Conservation (phyloP, 1,140 invertebrate genomes). For the Nasonia longicornis region DNA sequence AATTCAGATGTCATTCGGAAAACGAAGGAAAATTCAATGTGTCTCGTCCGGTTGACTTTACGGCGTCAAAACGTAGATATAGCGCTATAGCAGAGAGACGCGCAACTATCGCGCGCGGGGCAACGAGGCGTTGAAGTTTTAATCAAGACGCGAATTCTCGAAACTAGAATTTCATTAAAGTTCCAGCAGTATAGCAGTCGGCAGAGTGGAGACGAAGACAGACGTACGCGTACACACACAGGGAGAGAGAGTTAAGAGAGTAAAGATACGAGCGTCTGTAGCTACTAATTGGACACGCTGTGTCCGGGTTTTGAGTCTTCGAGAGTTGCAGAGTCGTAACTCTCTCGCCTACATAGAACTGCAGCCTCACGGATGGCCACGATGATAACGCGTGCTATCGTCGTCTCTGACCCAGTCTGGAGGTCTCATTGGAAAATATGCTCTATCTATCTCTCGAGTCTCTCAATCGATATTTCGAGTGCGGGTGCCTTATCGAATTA, state of each 20-base stretch:
- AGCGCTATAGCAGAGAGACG: neutral
- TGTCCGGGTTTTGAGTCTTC: conserved; percentile 19
- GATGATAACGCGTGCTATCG: neutral
- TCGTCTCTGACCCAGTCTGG: neutral
- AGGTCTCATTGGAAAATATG: no score
- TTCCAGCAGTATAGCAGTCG: conserved; percentile 22
- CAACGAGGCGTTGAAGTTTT: conserved; percentile 48
- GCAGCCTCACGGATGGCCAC: no score
- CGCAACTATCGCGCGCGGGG: neutral
- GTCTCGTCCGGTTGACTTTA: neutral
- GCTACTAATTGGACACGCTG: conserved; percentile 31
- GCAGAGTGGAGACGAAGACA: neutral
- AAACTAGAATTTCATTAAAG: conserved; percentile 55
- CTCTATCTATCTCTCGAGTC: no score
- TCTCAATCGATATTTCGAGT: no score
- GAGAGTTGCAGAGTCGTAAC: neutral
- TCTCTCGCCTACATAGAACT: neutral
- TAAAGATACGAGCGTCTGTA: neutral
- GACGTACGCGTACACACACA: neutral
- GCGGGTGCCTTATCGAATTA: no score
- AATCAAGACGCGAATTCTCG: conserved; percentile 53
- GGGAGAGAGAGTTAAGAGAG: neutral
- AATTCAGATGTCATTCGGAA: neutral
- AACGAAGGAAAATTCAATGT: neutral
- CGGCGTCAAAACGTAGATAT: neutral